These are phyloP conservation scores for Galerucella pusilla DNA, from an alignment of 2,888 invertebrate genomes.

Conservation along the genomic window DNA sequence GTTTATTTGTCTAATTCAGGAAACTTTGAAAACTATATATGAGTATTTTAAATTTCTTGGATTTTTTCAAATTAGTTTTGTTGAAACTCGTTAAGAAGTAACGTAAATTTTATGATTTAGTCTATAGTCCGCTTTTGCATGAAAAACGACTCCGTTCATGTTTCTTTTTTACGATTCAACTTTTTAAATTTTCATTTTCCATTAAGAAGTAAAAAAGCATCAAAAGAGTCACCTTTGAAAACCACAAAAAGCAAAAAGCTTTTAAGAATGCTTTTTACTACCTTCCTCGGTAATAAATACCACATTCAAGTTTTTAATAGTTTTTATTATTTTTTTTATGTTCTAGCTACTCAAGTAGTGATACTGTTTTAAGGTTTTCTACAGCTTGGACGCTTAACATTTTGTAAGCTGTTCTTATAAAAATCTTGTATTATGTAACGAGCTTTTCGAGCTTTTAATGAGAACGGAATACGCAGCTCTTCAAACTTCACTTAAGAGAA, in stretches of 20 bases:
- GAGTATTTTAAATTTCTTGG: not conserved
- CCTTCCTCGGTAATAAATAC: not conserved
- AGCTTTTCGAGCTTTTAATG: not conserved
- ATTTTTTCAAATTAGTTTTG: not conserved
- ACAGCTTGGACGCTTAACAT: not conserved
- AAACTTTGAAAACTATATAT: not conserved
- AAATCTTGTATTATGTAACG: not conserved
- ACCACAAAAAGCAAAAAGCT: conserved; percentile 11
- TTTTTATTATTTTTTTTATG: not conserved
- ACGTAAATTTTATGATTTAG: not conserved
- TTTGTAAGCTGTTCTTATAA: not conserved
- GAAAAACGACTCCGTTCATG: not conserved
- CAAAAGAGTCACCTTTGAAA: conserved; percentile 11
- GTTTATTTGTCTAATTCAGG: not conserved
- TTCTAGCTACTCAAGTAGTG: not conserved
- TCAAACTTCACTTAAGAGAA: not conserved
- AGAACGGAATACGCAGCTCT: too few species aligned
- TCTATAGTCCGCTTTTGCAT: not conserved
- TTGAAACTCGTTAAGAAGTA: not conserved
- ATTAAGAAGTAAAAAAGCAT: conserved; percentile 17
- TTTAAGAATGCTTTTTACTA: conserved; percentile 4
- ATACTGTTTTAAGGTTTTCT: not conserved
- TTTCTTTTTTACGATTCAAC: conserved; percentile 12
- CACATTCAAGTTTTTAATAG: not conserved
- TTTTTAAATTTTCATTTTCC: conserved; percentile 23